Percentiles rank a stretch among this genome's conserved stretches.
These are phyloP conservation scores for Cyprinodon diabolis DNA, from an alignment of 2,797 vertebrate species.

Conservation along the genomic window DNA sequence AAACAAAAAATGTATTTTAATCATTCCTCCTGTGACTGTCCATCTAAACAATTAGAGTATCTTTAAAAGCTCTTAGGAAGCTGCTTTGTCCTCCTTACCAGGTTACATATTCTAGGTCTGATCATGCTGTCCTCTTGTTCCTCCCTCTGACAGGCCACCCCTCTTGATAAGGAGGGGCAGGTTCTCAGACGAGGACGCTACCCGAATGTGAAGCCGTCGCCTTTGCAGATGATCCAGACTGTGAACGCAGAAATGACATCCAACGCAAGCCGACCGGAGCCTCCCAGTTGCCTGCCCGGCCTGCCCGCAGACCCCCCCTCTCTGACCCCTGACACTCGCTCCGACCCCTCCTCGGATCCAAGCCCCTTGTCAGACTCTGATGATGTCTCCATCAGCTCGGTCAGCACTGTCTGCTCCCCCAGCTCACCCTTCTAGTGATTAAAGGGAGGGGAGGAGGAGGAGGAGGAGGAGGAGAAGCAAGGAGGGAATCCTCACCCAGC, in stretches of 20 bases:
- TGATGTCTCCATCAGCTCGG: slow-evolving; percentile 87
- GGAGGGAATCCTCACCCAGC: slow-evolving; percentile 50
- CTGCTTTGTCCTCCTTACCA: slow-evolving; percentile 35
- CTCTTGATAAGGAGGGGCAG: slow-evolving; percentile 99
- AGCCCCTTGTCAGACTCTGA: slow-evolving; percentile 73
- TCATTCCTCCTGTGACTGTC: slow-evolving; percentile 15
- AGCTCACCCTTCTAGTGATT: slow-evolving; percentile 86
- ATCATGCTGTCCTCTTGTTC: slow-evolving; percentile 10
- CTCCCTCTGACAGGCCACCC: slow-evolving; percentile 89
- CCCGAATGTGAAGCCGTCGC: slow-evolving; percentile 93
- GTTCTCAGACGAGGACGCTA: slow-evolving; percentile 99
- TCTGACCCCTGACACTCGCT: slow-evolving; percentile 75
- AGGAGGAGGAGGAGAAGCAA: slow-evolving; percentile 19
- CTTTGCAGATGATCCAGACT: slow-evolving; percentile 87
- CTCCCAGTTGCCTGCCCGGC: slow-evolving; percentile 83
- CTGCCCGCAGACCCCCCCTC: slow-evolving; percentile 84
- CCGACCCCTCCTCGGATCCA: slow-evolving; percentile 46
- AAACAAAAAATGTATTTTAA: not conserved
- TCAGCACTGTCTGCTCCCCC: slow-evolving; percentile 89
- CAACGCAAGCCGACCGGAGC: slow-evolving; percentile 82
- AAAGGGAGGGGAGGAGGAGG: slow-evolving; percentile 26
- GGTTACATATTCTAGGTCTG: slow-evolving; percentile 10
- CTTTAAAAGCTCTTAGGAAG: not conserved
- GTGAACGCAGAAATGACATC: slow-evolving; percentile 85
- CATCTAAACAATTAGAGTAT: not conserved